phyloP scores from a whole-genome alignment of 2,888 invertebrate species.

The Cryptophagus acutangulus region DNA sequence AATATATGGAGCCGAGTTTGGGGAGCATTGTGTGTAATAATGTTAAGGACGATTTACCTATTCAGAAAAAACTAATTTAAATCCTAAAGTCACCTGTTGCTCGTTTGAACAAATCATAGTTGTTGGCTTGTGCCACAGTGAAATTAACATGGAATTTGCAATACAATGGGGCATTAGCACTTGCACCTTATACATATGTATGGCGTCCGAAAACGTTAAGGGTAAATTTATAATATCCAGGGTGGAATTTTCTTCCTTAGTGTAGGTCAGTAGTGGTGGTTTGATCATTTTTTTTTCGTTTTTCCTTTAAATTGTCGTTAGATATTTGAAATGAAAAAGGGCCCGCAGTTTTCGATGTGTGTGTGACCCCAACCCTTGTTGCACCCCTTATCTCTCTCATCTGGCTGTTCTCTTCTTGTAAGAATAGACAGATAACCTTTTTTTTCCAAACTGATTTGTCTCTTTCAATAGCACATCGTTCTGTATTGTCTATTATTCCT shows the following conservation, averaged over 20 bases:
- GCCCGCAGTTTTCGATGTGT: conserved; percentile 11
- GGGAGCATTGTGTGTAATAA: neutral
- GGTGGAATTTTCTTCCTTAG: neutral
- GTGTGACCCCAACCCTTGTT: conserved; percentile 26
- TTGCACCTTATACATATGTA: conserved; percentile 48
- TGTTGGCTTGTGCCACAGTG: conserved; percentile 37
- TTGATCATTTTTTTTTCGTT: no score
- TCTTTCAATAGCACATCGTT: conserved; percentile 36
- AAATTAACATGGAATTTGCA: conserved; percentile 50
- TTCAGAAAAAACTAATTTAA: conserved; percentile 25
- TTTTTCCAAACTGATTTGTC: conserved; percentile 40
- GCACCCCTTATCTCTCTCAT: conserved; percentile 34
- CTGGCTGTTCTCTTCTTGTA: conserved; percentile 25
- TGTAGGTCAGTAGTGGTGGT: conserved; percentile 12
- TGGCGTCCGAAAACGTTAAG: conserved; percentile 43
- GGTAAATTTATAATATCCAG: conserved; percentile 38
- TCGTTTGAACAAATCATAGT: conserved; percentile 39
- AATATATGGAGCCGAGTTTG: neutral
- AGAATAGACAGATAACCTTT: conserved; percentile 38
- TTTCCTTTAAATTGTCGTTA: no score
- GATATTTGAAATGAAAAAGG: no score
- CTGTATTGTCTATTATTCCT: conserved; percentile 29
- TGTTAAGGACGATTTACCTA: conserved; percentile 4
- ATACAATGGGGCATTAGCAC: conserved; percentile 49
- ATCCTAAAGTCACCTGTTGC: conserved; percentile 42